Evolutionary conservation across 2,113 vertebrate species (phyloP).

Genomic region (Sialia sialis): DNA sequence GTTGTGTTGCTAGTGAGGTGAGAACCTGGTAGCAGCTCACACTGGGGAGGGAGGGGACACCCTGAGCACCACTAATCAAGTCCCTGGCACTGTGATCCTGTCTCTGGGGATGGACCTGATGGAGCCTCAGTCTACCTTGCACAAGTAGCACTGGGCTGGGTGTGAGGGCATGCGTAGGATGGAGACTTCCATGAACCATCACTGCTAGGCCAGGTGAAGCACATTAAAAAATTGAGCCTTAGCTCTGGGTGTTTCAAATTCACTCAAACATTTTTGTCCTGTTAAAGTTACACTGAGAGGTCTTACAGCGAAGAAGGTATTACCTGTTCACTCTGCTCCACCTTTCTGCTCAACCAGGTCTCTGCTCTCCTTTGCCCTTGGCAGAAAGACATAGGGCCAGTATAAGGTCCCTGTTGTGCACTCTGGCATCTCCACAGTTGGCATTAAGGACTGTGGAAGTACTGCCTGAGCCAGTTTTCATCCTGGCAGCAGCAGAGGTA

Average conservation of each 20-base stretch:
- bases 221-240: rapidly evolving
- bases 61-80: neutral
- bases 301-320: neutral
- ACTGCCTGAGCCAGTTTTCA: neutral
- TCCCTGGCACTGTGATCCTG: rapidly evolving
- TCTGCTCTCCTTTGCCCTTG: neutral
- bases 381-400: neutral
- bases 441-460: neutral
- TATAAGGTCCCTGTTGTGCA: neutral
- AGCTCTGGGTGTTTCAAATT: neutral
- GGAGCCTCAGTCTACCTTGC: neutral
- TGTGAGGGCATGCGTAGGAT: rapidly evolving
- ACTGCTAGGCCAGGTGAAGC: neutral
- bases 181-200: rapidly evolving
- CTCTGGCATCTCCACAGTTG: neutral
- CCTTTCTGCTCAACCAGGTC: neutral
- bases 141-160: rapidly evolving
- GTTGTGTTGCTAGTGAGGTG: neutral
- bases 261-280: neutral
- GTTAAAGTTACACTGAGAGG: neutral
- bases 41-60: neutral
- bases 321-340: neutral
- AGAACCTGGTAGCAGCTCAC: neutral
- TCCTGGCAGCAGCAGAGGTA: conserved; percentile 40
- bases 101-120: neutral